Evolutionary conservation across 2,113 vertebrate genomes (phyloP).

Genomic region (Anhinga anhinga): DNA sequence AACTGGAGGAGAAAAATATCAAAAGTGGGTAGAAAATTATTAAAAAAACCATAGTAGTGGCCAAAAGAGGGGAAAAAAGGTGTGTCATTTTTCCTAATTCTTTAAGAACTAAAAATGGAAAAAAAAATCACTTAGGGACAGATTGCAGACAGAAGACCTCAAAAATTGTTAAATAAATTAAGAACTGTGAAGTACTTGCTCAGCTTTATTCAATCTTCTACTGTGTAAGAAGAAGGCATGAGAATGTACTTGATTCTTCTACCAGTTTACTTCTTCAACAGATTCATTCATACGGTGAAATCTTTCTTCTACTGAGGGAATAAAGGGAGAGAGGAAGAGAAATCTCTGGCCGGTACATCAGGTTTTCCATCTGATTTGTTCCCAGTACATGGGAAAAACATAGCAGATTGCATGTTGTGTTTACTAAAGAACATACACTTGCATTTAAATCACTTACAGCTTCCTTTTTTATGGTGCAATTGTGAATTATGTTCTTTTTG

Average conservation of each 20-base stretch:
- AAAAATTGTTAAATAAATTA: neutral
- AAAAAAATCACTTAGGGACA: neutral
- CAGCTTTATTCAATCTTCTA: neutral
- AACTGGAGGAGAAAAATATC: neutral
- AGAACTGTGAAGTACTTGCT: neutral
- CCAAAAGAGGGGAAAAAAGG: neutral
- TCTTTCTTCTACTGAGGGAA: neutral
- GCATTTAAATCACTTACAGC: constrained; percentile 68
- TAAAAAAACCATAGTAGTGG: neutral
- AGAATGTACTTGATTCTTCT: neutral
- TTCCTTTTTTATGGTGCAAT: constrained; percentile 63
- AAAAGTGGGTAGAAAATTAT: neutral
- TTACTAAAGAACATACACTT: constrained; percentile 47
- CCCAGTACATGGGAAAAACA: constrained; percentile 57
- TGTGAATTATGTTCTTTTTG: constrained; percentile 64
- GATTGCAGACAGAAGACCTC: neutral
- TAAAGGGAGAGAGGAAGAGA: neutral
- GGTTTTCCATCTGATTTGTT: constrained; percentile 59
- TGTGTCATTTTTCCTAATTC: neutral
- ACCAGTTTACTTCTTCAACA: neutral
- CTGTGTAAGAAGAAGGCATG: neutral
- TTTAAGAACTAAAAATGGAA: neutral
- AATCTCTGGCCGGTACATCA: neutral
- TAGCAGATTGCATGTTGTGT: constrained; percentile 55
- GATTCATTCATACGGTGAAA: neutral